Evolutionary conservation across 2,888 invertebrate genomes (phyloP), one percentile per base, ranked within the genome.

Genomic region (Cosmorhoe ocellata): DNA sequence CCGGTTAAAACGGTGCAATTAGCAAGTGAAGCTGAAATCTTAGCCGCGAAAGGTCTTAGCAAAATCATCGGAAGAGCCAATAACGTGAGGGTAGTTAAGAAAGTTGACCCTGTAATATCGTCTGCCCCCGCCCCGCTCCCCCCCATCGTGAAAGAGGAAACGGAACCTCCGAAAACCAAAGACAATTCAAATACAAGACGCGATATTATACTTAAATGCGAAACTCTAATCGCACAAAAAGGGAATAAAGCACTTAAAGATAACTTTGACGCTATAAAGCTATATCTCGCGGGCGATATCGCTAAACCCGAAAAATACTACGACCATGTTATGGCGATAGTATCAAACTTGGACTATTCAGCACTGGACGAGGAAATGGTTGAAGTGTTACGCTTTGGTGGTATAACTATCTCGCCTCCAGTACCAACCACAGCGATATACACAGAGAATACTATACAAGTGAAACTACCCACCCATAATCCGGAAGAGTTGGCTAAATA

Each of bases 1-100:
- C 68, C 74, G 0, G 56, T 64, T 0, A 81, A 74, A 57, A 39
- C 36, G 0, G 71, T 74, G 8, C 62, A 58, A 3, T 68, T 57
- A n/a, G 78, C 79, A 0, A 87, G 84, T 51, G 90, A 90, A 64
- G 90, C 89, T 0, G 90, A 90, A 65, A 84, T 90, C 0, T 28
- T 90, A 40, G 90, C 84, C 0, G 90, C 86, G 0, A 90, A 82
- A 58, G 88, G 88, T 0, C 63, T 91, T 0, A 87, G 89, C 44
- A 90, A 89, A 52, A 84, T 91, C 0, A 90, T 91, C 30, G 81
- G 79, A 0, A 84, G 85, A 58, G 77, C 84, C 0, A 87, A 78
- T 0, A 87, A 77, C 32, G 60, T 71, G 0, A 63, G 66, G 1
- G 64, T 66, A 0, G 71, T 69, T 0, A 81, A 78, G 34, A 81